Conservation (phyloP, 2,797 vertebrate species). For the Crenichthys baileyi region DNA sequence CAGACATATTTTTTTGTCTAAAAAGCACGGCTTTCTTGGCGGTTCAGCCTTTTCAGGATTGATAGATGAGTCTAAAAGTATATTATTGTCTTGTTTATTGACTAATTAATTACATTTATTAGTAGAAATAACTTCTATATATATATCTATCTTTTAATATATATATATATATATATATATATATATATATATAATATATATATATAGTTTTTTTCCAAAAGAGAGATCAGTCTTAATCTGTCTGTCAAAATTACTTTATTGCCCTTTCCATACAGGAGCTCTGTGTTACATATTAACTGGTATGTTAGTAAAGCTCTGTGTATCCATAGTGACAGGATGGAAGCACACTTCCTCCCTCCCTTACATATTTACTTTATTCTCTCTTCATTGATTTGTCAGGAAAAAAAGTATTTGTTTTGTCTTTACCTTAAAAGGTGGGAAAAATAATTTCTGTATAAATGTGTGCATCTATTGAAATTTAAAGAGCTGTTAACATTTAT, state of each 20-base stretch:
- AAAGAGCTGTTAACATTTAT: neutral
- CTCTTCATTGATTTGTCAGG: conserved; percentile 46
- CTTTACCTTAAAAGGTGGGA: neutral
- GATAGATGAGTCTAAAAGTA: neutral
- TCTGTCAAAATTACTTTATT: conserved; percentile 27
- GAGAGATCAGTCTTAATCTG: neutral
- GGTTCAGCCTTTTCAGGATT: neutral
- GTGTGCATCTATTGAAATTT: neutral
- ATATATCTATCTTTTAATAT: no score
- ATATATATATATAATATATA: no score
- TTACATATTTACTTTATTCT: conserved; percentile 30
- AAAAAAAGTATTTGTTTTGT: conserved; percentile 36
- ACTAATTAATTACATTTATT: neutral
- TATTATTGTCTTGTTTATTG: neutral
- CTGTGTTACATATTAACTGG: conserved; percentile 55
- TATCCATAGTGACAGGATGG: conserved; percentile 52
- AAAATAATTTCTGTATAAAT: neutral
- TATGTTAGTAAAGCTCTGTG: conserved; percentile 12
- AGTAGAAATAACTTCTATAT: neutral
- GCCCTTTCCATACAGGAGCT: conserved; percentile 2
- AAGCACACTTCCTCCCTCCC: conserved; percentile 1
- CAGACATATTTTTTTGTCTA: neutral
- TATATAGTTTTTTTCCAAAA: neutral
- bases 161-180: no score
- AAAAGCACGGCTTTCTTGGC: neutral